phyloP scores from a whole-genome alignment of 37 sponge, comb jelly and placozoan genomes.

The Dysidea cf. avara region DNA sequence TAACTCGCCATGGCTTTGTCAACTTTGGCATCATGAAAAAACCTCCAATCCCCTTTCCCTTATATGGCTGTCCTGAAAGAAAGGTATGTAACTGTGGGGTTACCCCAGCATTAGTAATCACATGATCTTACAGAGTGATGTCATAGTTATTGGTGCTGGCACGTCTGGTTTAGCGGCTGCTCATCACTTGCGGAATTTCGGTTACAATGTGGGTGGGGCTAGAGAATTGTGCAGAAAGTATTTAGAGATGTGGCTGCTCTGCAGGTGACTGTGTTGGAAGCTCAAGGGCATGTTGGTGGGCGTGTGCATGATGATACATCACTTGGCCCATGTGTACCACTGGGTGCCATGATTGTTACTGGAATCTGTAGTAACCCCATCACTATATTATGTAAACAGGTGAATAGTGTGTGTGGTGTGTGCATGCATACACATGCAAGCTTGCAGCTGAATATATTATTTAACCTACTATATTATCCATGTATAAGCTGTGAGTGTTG shows the following conservation, averaged over 20 bases:
- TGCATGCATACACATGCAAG: not conserved
- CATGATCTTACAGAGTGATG: slow-evolving; percentile 8
- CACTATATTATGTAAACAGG: slow-evolving; percentile 68
- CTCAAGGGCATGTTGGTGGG: slow-evolving; percentile 64
- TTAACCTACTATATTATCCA: too few relatives aligned
- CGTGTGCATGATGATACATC: slow-evolving; percentile 65
- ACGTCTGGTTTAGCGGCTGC: slow-evolving; percentile 80
- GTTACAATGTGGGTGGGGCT: slow-evolving; percentile 42
- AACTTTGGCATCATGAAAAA: slow-evolving; percentile 64
- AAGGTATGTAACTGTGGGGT: slow-evolving; percentile 1
- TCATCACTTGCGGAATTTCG: slow-evolving; percentile 72
- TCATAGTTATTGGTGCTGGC: slow-evolving; percentile 75
- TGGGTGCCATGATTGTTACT: slow-evolving; percentile 88
- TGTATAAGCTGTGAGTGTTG: too few relatives aligned
- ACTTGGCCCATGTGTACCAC: slow-evolving; percentile 60
- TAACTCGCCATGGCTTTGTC: slow-evolving; percentile 71
- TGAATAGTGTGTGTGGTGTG: too few relatives aligned
- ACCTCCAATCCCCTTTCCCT: slow-evolving; percentile 44
- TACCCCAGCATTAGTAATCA: not conserved
- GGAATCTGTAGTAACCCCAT: slow-evolving; percentile 83
- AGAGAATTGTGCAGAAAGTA: too few relatives aligned
- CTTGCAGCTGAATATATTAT: not conserved
- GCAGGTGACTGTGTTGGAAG: slow-evolving; percentile 79
- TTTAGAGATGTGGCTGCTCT: too few relatives aligned
- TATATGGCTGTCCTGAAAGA: not conserved